These are phyloP conservation scores for Cremastinae sp. DNA, from an alignment of 2,888 invertebrate genomes.

Conservation along the genomic window DNA sequence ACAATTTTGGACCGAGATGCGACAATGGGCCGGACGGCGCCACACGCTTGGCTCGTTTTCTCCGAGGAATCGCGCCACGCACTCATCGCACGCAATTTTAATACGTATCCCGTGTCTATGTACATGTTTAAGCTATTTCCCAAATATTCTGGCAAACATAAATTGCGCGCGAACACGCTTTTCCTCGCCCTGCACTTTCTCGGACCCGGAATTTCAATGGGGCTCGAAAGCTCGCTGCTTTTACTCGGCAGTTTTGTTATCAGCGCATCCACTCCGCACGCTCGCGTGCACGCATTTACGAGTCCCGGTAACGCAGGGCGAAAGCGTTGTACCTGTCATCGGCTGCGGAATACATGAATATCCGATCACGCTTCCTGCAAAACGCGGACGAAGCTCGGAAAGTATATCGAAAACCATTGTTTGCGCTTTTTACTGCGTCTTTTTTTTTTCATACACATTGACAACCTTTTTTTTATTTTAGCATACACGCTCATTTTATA, in stretches of 20 bases:
- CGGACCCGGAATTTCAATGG: conserved; percentile 39
- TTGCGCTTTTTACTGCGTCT: too few species aligned
- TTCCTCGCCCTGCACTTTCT: conserved; percentile 22
- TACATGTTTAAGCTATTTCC: not conserved
- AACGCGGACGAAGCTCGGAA: conserved; percentile 23
- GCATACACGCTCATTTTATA: too few species aligned
- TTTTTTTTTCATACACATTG: too few species aligned
- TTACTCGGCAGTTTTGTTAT: conserved; percentile 24
- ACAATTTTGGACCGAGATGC: too few species aligned
- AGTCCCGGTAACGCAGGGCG: not conserved
- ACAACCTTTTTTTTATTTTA: too few species aligned
- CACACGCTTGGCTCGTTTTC: conserved; percentile 41
- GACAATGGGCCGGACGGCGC: conserved; percentile 48
- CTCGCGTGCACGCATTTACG: not conserved
- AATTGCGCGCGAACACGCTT: conserved; percentile 5
- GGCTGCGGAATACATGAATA: conserved; percentile 52
- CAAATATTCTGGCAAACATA: not conserved
- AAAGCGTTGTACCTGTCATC: conserved; percentile 45
- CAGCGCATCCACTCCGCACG: conserved; percentile 1
- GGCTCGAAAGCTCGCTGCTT: conserved; percentile 38
- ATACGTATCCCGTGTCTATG: not conserved
- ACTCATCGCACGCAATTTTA: conserved; percentile 20
- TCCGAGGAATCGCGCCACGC: conserved; percentile 36
- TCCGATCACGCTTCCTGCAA: conserved; percentile 12
- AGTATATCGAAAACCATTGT: conserved; percentile 25